Conservation (phyloP, 2,113 vertebrate species). For the rat (Rattus norvegicus) region GRCr8 NC_086023.1:117039001-117039500, state of each 20-base stretch:
- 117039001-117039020: background rate
- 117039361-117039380: constrained; percentile 78
- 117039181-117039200: background rate
- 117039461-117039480: constrained; percentile 54
- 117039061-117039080: background rate
- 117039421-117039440: constrained; percentile 71
- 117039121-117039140: background rate
- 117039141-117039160: background rate
- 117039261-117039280: constrained; percentile 64
- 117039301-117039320: constrained; percentile 82
- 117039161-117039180: constrained; percentile 4
- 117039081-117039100: background rate
- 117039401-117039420: constrained; percentile 68
- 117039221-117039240: constrained; percentile 61
- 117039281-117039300: constrained; percentile 80
- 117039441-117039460: constrained; percentile 66
- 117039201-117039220: background rate
- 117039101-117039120: background rate
- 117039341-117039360: constrained; percentile 79
- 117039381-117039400: constrained; percentile 69
- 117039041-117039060: background rate
- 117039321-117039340: constrained; percentile 83
- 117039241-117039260: constrained; percentile 68
- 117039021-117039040: background rate
- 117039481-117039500: constrained; percentile 2